Conservation (phyloP, 2,888 invertebrate species). For the Drosophila colorata region DNA sequence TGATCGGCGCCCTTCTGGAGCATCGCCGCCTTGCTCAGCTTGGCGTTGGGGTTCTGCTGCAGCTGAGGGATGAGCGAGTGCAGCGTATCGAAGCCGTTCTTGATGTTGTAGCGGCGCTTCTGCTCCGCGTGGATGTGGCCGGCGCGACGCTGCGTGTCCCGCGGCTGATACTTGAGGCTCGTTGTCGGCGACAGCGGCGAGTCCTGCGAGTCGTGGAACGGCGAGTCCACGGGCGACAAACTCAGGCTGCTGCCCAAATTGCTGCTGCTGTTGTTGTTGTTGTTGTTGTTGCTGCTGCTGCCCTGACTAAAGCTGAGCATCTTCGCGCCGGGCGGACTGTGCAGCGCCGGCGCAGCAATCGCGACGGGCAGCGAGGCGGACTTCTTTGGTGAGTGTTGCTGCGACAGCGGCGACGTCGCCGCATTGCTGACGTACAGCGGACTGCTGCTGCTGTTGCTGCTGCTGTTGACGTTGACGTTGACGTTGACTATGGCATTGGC, state of each 20-base stretch:
- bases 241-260: constrained; percentile 66
- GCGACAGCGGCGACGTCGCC: constrained; percentile 55
- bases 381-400: constrained; percentile 83
- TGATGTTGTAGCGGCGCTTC: constrained; percentile 97
- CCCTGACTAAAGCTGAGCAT: constrained; percentile 79
- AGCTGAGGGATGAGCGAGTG: constrained; percentile 96
- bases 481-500: constrained; percentile 76
- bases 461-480: constrained; percentile 33
- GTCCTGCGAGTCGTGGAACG: constrained; percentile 83
- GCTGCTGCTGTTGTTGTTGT: constrained; percentile 5
- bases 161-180: constrained; percentile 85
- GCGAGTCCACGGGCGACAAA: constrained; percentile 83
- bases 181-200: constrained; percentile 88
- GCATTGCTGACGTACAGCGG: constrained; percentile 39
- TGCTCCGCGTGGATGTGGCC: constrained; percentile 98
- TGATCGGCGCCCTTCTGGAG: constrained; percentile 98
- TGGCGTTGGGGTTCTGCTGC: constrained; percentile 94
- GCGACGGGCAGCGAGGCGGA: constrained; percentile 83
- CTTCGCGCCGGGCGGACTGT: constrained; percentile 78
- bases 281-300: constrained; percentile 20
- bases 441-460: constrained; percentile 38
- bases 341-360: constrained; percentile 70
- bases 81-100: constrained; percentile 97
- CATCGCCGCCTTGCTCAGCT: constrained; percentile 98
- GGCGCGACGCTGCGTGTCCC: constrained; percentile 90